Evolutionary conservation across 2,888 invertebrate species (phyloP), one percentile per base, ranked within the genome.

Genomic region (Drosophila ezoana): DNA sequence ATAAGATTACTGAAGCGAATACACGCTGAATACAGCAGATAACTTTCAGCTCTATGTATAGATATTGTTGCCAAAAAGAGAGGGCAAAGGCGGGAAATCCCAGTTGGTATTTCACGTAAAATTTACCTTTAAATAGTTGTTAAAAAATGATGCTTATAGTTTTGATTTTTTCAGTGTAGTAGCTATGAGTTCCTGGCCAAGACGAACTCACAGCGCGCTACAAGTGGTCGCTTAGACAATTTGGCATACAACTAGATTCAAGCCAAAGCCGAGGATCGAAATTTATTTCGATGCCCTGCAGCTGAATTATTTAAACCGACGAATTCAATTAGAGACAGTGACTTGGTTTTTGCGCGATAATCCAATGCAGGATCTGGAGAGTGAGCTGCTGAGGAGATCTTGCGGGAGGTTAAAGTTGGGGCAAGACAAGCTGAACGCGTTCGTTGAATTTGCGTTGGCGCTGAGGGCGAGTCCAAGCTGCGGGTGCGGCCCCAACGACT

Each of bases 281-380:
- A 89, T 89, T 85, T 89, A 83, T 84, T 82, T 81, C 79, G 78
- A 72, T 89, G 89, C 89, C 91, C 90, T 88, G 81, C 85, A 90
- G 91, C 90, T 90, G 91, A 91, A 91, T 91, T 91, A 91, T 91
- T 91, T 90, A 91, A 91, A 78, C 90, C 91, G 91, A 91, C 90
- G 91, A 91, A 91, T 91, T 91, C 91, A 91, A 91, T 91, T 91
- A 91, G 91, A 90, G 91, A 81, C 90, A 85, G 90, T 90, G 87
- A 87, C 86, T 86, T 84, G 86, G 88, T 83, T 88, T 86, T 86
- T 88, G 87, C 90, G 76, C 74, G 68, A 60, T 83, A 73, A 80
- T 69, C 74, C 57, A 62, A 45, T 45, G 43, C 52, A 41, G 37
- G 47, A 38, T 32, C 13, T 11, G 32, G 16, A n/a, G 57, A 18